Evolutionary conservation across 2,888 invertebrate genomes (phyloP), one percentile per base, ranked within the genome.

Genomic region (Chrysolina americana): DNA sequence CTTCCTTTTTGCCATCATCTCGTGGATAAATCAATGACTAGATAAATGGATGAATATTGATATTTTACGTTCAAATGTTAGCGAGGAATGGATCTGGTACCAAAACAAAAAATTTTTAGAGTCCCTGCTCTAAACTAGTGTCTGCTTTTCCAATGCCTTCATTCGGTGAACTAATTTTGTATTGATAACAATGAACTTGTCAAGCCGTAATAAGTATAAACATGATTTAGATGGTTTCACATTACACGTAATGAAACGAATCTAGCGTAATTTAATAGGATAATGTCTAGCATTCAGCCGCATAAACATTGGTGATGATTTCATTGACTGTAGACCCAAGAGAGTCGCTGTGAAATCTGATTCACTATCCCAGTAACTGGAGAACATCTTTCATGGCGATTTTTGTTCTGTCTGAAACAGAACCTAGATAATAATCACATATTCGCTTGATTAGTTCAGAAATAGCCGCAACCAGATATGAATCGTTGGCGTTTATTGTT

Each of bases 261-360:
- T 77, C 71, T 79, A 77, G 76, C 76, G 75, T 82, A 81, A 81
- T 78, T 80, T 80, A 83, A 83, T 82, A 79, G 82, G 79, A 81
- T 81, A 82, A 82, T 79, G 75, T 78, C 71, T 44, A 62, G 48
- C 70, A 79, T 68, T 78, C 75, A 76, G 68, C 79, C 82, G 79
- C 71, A 79, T 78, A 80, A 80, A 78, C 65, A 78, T 77, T 78
- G 78, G 23, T 71, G 68, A 74, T 76, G 73, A 65, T 80, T 79
- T 73, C 78, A 81, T 80, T 81, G 71, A 76, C 75, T 73, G 59
- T 19, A 63, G 47, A 41, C 72, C 44, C 63, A 19, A 19, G 17
- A 68, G 36, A 41, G 53, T 48, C 50, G 19, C 41, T 53, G 28
- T 13, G 0, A 36, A 41, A 68, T 50, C 21, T 59, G 59, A 53